These are phyloP conservation scores for Loxodonta africana DNA, from an alignment of 2,113 vertebrate genomes.

Conservation along the genomic window DNA sequence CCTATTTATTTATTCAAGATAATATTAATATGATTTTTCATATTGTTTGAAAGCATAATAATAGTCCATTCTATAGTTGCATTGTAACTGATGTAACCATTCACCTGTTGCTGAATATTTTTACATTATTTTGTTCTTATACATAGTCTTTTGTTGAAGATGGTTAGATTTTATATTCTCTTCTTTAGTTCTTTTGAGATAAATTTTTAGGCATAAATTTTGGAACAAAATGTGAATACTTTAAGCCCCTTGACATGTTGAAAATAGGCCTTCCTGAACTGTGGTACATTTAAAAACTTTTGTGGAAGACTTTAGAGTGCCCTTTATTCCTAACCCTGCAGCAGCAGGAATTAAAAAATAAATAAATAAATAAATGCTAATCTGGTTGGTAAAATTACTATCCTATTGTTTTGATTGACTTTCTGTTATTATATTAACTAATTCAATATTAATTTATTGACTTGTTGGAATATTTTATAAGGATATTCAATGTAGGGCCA, in stretches of 20 bases:
- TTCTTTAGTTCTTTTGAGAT: slow-evolving; percentile 6
- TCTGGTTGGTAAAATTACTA: background rate
- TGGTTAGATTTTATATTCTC: background rate
- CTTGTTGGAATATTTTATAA: slow-evolving; percentile 40
- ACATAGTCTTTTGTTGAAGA: background rate
- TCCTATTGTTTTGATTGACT: background rate
- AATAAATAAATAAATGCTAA: background rate
- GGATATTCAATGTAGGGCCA: background rate
- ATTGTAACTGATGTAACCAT: background rate
- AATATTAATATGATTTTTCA: background rate
- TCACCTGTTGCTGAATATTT: background rate
- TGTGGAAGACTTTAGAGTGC: background rate
- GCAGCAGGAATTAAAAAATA: background rate
- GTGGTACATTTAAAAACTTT: background rate
- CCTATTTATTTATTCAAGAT: slow-evolving; percentile 34
- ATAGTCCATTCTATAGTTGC: background rate
- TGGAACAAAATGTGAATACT: background rate
- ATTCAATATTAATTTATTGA: background rate
- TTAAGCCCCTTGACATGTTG: background rate
- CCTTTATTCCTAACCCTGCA: background rate
- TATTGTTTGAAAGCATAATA: background rate
- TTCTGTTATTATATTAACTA: slow-evolving; percentile 8
- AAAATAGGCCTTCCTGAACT: background rate
- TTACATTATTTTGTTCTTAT: background rate
- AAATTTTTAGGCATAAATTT: background rate